Conservation (phyloP, 1,140 invertebrate genomes). For the Bursaphelenchus mucronatus region DNA sequence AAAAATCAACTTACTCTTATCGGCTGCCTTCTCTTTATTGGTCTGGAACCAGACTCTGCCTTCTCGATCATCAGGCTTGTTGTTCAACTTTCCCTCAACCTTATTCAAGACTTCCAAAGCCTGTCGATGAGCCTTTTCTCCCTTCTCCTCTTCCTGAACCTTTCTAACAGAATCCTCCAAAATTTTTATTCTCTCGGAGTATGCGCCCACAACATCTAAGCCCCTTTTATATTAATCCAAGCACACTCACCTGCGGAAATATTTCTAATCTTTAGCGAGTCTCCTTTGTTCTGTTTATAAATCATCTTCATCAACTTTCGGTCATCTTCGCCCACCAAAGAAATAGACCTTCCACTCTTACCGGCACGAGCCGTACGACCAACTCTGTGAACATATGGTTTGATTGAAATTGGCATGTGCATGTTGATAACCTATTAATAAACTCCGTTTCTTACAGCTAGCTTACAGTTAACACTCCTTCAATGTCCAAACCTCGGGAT, state of each 20-base stretch:
- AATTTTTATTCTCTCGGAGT: constrained; percentile 70
- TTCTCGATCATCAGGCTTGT: constrained; percentile 60
- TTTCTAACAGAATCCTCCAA: constrained; percentile 74
- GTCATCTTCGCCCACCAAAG: constrained; percentile 85
- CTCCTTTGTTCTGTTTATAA: constrained; percentile 69
- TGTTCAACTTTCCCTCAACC: constrained; percentile 71
- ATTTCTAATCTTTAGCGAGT: constrained; percentile 77
- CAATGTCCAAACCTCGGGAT: constrained; percentile 89
- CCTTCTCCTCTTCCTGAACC: constrained; percentile 77
- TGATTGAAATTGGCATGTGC: constrained; percentile 82
- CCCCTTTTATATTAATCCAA: constrained; percentile 30
- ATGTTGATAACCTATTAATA: constrained; percentile 78
- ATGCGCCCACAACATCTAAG: constrained; percentile 79
- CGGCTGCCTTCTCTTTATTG: constrained; percentile 17
- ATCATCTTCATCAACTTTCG: constrained; percentile 83
- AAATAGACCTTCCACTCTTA: constrained; percentile 70
- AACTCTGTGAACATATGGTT: constrained; percentile 92
- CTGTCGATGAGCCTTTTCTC: constrained; percentile 75
- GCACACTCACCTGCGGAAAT: constrained; percentile 71
- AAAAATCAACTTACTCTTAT: constrained; percentile 28
- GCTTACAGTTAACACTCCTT: constrained; percentile 82
- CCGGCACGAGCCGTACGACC: constrained; percentile 91
- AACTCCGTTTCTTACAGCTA: constrained; percentile 11
- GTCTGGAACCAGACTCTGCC: constrained; percentile 80
- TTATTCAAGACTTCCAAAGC: constrained; percentile 79